These are phyloP conservation scores for Peromyscus eremicus DNA, from an alignment of 2,797 vertebrate species.

Conservation along the genomic window DNA sequence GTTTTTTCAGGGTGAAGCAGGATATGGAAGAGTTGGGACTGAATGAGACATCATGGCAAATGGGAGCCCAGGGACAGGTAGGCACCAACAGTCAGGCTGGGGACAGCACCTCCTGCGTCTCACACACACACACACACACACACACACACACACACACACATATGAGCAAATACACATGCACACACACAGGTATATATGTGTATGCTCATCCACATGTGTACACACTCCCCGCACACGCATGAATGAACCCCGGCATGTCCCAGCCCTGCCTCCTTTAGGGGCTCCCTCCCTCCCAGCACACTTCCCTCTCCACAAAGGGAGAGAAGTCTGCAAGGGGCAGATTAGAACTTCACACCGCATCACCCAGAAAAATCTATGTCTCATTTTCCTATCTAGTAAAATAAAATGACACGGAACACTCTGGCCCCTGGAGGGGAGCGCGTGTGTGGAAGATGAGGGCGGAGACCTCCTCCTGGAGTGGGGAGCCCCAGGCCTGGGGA, in stretches of 20 bases:
- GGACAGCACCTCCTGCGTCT: no score
- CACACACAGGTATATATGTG: no score
- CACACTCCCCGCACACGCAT: neutral
- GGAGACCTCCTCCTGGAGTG: conserved; percentile 51
- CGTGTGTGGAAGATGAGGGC: conserved; percentile 20
- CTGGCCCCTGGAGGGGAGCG: conserved; percentile 45
- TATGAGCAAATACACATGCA: neutral
- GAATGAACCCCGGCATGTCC: neutral
- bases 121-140: neutral
- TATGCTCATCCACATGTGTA: neutral
- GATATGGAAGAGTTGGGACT: neutral
- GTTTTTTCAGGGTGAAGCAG: neutral
- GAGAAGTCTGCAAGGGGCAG: conserved; percentile 31
- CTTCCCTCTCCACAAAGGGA: neutral
- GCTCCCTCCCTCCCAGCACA: neutral
- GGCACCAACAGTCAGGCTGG: neutral
- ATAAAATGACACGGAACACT: conserved; percentile 70
- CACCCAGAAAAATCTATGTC: conserved; percentile 70
- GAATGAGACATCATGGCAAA: neutral
- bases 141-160: neutral
- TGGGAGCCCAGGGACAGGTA: neutral
- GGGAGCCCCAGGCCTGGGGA: conserved; percentile 36
- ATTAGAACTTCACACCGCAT: conserved; percentile 58
- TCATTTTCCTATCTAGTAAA: conserved; percentile 82
- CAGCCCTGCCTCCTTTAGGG: neutral